These are phyloP conservation scores for Prolemur simus DNA, from an alignment of 2,113 vertebrate species.

Conservation along the genomic window DNA sequence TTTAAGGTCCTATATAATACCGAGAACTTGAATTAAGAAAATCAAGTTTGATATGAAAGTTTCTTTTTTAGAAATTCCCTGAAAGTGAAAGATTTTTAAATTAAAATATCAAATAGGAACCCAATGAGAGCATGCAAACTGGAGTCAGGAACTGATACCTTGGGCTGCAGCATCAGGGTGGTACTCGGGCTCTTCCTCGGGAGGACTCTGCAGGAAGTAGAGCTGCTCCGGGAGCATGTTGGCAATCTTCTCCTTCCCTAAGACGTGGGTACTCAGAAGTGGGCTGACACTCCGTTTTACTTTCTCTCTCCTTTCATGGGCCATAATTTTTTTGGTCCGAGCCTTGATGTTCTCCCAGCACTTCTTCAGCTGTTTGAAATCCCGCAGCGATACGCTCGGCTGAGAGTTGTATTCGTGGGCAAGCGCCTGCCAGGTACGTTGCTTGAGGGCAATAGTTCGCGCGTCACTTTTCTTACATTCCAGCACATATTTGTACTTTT, in stretches of 20 bases:
- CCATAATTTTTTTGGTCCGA: conserved; percentile 91
- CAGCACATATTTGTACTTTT: conserved; percentile 89
- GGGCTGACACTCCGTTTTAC: conserved; percentile 87
- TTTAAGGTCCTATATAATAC: background rate
- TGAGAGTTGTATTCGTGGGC: conserved; percentile 89
- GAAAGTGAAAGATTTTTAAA: conserved; percentile 5
- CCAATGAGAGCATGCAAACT: background rate
- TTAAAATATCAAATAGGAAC: background rate
- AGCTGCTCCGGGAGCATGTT: conserved; percentile 88
- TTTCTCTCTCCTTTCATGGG: conserved; percentile 88
- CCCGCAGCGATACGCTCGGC: conserved; percentile 87
- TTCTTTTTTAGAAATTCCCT: background rate
- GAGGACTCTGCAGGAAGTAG: conserved; percentile 88
- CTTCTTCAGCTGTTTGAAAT: conserved; percentile 90
- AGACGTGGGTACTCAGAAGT: conserved; percentile 83
- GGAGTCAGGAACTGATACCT: conserved; percentile 78
- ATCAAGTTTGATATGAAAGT: background rate
- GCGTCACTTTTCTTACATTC: conserved; percentile 90
- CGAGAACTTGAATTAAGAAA: background rate
- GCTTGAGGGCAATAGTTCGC: conserved; percentile 88
- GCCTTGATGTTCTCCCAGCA: conserved; percentile 92
- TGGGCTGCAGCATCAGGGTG: conserved; percentile 83
- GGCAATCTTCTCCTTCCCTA: conserved; percentile 88
- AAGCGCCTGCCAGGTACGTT: conserved; percentile 88
- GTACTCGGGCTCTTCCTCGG: conserved; percentile 86